phyloP scores from a whole-genome alignment of 2,888 invertebrate genomes.

The Aelia acuminata region DNA sequence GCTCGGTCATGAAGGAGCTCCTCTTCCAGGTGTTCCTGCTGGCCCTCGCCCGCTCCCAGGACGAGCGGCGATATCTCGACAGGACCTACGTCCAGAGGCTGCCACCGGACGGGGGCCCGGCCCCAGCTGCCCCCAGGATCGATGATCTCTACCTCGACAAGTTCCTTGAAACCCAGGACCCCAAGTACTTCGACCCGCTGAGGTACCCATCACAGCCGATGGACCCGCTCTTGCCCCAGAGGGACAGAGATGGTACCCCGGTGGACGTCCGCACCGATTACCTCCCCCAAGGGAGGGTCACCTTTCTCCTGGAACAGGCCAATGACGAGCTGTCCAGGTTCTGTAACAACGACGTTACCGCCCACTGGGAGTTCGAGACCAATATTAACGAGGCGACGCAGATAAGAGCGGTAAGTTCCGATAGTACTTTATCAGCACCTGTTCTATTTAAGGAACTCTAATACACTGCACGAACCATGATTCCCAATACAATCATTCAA shows the following conservation, averaged over 20 bases:
- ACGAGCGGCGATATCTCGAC: constrained; percentile 57
- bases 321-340: constrained; percentile 84
- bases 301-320: constrained; percentile 77
- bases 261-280: constrained; percentile 60
- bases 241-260: constrained; percentile 61
- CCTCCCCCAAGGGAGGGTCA: constrained; percentile 69
- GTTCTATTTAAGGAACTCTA: neutral
- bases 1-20: constrained; percentile 47
- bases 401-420: constrained; percentile 82
- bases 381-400: constrained; percentile 88
- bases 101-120: constrained; percentile 33
- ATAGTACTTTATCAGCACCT: constrained; percentile 3
- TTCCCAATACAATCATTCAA: neutral
- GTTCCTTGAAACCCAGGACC: constrained; percentile 65
- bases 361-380: constrained; percentile 92
- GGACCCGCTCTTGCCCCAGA: constrained; percentile 23
- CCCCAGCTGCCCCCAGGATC: constrained; percentile 49
- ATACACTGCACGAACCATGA: neutral
- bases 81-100: constrained; percentile 23
- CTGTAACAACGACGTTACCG: constrained; percentile 88
- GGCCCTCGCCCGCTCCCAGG: constrained; percentile 32
- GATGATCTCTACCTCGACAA: constrained; percentile 64
- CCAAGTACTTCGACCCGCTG: constrained; percentile 65
- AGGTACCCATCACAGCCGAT: constrained; percentile 60
- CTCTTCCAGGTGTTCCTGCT: constrained; percentile 9